Conservation (phyloP, 2,113 vertebrate genomes). For the Emydura subglobosa region DNA sequence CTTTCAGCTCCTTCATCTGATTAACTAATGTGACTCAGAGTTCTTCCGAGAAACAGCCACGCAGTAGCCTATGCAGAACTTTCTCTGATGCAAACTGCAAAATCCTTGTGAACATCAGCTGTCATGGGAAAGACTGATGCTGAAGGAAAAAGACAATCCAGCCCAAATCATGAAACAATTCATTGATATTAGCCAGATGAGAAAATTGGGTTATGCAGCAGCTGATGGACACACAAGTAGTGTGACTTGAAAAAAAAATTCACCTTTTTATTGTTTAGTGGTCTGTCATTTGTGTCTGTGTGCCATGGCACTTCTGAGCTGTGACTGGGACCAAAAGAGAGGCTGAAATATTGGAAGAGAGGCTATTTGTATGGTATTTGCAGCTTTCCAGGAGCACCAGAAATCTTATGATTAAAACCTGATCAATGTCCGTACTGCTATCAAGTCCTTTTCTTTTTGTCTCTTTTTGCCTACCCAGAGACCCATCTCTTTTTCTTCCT, state of each 20-base stretch:
- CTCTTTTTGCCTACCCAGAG: constrained; percentile 4
- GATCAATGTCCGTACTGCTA: constrained; percentile 15
- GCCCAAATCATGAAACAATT: not conserved
- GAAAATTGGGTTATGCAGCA: not conserved
- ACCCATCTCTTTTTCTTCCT: constrained; percentile 40
- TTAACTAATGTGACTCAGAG: constrained; percentile 78
- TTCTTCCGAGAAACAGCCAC: constrained; percentile 72
- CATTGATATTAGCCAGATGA: constrained; percentile 12
- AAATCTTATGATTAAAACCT: constrained; percentile 71
- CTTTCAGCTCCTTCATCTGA: constrained; percentile 81
- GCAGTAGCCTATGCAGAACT: constrained; percentile 17
- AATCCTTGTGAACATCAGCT: not conserved
- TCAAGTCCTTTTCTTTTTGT: constrained; percentile 14
- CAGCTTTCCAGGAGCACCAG: constrained; percentile 37
- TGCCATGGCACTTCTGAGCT: not conserved
- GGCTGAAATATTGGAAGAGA: constrained; percentile 13
- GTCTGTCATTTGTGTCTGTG: not conserved
- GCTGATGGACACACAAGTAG: not conserved
- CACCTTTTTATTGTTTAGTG: not conserved
- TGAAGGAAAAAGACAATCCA: constrained; percentile 4
- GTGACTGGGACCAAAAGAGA: constrained; percentile 5
- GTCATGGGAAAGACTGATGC: not conserved
- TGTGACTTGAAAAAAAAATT: not conserved
- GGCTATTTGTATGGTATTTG: constrained; percentile 28
- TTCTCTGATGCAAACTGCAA: constrained; percentile 22